Base-by-base conservation (phyloP, 1,140 invertebrate species). In the Drosophila subpulchrella region DNA sequence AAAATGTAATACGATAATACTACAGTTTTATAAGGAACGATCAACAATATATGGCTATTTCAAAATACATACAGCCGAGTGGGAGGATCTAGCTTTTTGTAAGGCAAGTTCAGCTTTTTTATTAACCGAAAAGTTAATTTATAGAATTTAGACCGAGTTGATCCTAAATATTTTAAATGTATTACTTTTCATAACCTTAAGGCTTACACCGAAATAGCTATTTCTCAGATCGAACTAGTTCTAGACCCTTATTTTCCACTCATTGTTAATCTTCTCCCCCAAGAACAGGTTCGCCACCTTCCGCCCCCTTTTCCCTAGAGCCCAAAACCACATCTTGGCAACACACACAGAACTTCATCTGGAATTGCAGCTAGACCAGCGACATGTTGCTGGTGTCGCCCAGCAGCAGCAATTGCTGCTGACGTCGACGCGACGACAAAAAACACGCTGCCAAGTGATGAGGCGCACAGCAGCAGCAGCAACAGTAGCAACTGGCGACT, bases 391-490 rank as follows among this genome's bases (percentile, higher is more conserved):
- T 55, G 56, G 59, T 85, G 78, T 85, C 79, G 73, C 70, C 68
- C 65, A 78, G 59, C 44, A 59, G 78, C 63, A 58, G 73, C 42
- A 66, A 59, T 54, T 88, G 83, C 82, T 76, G 82, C 82, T 88
- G 75, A 75, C 82, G 82, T 88, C 83, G 83, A 86, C 82, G 84
- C 84, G 83, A 67, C 72, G 84, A 86, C 84, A 79, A 86, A 86
- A 86, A 86, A 88, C 67, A 88, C 83, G 83, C 83, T 86, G 83
- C 83, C 83, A 83, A 88, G 47, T 88, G 79, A 86, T 86, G 83
- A 83, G 83, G 83, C 83, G 83, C 83, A 71, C 82, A 86, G 82
- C 61, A 86, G 62, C 50, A 46, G 50, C 39, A 61, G 50, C 42
- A 63, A 46, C 46, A 48, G 53, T 44, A 58, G 57, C 48, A 59